Base-by-base conservation (phyloP, 1,140 invertebrate species). In the Aphis gossypii region DNA sequence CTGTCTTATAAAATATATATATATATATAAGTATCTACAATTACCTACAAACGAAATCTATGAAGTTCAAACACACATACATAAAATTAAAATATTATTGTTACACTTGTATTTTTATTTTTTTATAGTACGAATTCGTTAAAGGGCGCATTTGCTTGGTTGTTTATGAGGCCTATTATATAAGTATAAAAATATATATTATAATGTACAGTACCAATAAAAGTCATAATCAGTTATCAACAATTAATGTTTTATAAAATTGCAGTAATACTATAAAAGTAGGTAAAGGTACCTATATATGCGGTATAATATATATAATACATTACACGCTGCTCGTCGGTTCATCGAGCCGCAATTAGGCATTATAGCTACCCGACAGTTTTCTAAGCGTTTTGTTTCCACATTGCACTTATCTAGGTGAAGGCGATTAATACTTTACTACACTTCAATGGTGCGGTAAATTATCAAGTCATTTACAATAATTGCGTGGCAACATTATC, bases 401-500 rank as follows among this genome's bases (percentile, higher is more conserved):
- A 84, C 48, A 56, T 56, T n/a, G n/a, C 38, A 86, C 35, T 54
- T 93, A 93, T 93, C 35, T 86, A 54, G 92, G 92, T 93, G 92
- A 93, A 93, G 92, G 92, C 35, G 82, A 93, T 86, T 86, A 86
- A 76, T 82, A 90, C 56, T 54, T 54, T 11, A 90, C 14, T 18
- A 51, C 35, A 54, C 46, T 84, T 83, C 91, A 92, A 21, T 38
- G 82, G 76, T 25, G 91, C 91, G 82, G 83, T 92, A 51, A 82
- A 92, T 54, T 92, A 92, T 54, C 35, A 54, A 93, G 82, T 86
- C 48, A 38, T 93, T 86, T 93, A 56, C 76, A 44, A 93, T 93
- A 93, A 93, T 93, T 93, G 48, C 82, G 14, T 30, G 25, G 14
- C 23, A 54, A 60, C 23, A 38, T 54, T 54, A 89, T 89, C 30